These are phyloP conservation scores for Lagocephalus sceleratus DNA, from an alignment of 2,797 vertebrate genomes.

Conservation along the genomic window DNA sequence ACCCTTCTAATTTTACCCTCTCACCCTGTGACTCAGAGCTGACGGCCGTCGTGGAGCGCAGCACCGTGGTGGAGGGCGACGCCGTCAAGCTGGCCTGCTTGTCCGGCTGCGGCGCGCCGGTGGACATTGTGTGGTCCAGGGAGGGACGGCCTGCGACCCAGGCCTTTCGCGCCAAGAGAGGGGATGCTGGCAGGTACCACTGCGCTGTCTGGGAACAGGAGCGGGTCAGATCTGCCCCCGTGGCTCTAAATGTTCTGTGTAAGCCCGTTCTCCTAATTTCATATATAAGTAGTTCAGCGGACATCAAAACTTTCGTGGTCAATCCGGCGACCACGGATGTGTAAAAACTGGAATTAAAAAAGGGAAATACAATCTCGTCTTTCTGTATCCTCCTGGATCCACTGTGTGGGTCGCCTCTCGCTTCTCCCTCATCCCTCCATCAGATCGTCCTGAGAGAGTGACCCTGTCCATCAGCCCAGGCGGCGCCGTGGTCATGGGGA, in stretches of 20 bases:
- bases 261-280: conserved; percentile 6
- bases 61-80: conserved; percentile 49
- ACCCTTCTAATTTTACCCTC: background rate
- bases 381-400: no score
- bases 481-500: conserved; percentile 21
- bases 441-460: conserved; percentile 49
- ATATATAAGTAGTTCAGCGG: background rate
- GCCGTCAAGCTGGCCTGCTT: conserved; percentile 35
- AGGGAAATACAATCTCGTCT: no score
- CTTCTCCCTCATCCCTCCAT: background rate
- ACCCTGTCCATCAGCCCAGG: conserved; percentile 37
- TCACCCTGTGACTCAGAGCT: conserved; percentile 35
- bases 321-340: no score
- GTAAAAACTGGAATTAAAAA: no score
- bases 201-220: conserved; percentile 40
- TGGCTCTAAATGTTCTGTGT: conserved; percentile 55
- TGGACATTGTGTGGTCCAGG: conserved; percentile 36
- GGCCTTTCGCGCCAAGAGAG: conserved; percentile 31
- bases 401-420: no score
- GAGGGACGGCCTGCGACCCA: conserved; percentile 22
- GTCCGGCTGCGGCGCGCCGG: conserved; percentile 16
- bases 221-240: conserved; percentile 23
- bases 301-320: no score
- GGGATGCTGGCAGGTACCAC: conserved; percentile 53
- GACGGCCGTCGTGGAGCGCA: conserved; percentile 25